Conservation (phyloP, 2,888 invertebrate species). For the Tuta absoluta region DNA sequence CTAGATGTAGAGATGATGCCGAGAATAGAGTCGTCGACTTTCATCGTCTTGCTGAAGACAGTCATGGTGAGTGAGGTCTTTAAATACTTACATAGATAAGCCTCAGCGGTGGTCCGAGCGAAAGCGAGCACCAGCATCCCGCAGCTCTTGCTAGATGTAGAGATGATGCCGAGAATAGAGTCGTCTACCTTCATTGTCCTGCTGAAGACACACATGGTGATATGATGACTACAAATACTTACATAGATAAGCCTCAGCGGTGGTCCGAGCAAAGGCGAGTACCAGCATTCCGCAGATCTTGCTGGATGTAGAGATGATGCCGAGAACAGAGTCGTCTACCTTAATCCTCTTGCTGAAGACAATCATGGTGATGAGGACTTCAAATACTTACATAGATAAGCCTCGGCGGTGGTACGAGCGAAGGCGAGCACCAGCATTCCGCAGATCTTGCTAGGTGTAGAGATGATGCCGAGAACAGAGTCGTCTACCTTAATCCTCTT, state of each 20-base stretch:
- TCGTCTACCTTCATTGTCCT: constrained; percentile 65
- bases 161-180: constrained; percentile 67
- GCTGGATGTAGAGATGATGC: constrained; percentile 66
- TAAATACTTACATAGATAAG: constrained; percentile 61
- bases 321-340: constrained; percentile 66
- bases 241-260: constrained; percentile 66
- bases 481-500: constrained; percentile 65
- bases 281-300: constrained; percentile 65
- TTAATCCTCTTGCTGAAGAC: constrained; percentile 67
- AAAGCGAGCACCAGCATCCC: constrained; percentile 64
- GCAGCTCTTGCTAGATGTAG: constrained; percentile 65
- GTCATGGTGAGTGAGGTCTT: constrained; percentile 71
- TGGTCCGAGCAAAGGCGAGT: constrained; percentile 65
- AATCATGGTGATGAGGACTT: constrained; percentile 68
- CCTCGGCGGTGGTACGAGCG: constrained; percentile 63
- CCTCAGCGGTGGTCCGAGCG: constrained; percentile 65
- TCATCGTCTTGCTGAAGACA: constrained; percentile 66
- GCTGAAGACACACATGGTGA: constrained; percentile 69
- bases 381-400: constrained; percentile 60
- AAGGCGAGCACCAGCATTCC: constrained; percentile 64
- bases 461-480: constrained; percentile 66
- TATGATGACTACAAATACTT: constrained; percentile 62
- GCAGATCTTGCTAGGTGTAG: constrained; percentile 65
- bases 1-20: constrained; percentile 68
- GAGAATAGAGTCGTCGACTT: constrained; percentile 64